These are phyloP conservation scores for Goniozus legneri DNA, from an alignment of 1,140 invertebrate genomes.

Conservation along the genomic window DNA sequence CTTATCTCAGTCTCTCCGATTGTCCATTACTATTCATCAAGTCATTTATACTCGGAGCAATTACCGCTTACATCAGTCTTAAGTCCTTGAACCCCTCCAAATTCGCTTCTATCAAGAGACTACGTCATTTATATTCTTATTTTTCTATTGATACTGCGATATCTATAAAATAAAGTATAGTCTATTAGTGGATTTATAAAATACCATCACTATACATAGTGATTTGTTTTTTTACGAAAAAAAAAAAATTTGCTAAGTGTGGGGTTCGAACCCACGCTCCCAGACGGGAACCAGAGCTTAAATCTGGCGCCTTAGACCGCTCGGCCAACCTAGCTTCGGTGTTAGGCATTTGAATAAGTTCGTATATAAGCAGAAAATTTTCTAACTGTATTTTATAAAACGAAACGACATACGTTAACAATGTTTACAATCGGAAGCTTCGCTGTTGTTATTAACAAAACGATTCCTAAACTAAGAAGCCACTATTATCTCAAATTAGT, in stretches of 20 bases:
- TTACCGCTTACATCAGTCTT: slow-evolving; percentile 29
- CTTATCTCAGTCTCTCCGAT: slow-evolving; percentile 28
- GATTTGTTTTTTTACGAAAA: slow-evolving; percentile 11
- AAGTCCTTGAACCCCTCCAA: slow-evolving; percentile 12
- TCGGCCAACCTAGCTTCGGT: slow-evolving; percentile 58
- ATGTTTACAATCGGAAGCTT: too few relatives aligned
- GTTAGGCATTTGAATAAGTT: too few relatives aligned
- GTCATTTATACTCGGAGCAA: slow-evolving; percentile 34
- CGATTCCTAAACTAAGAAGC: too few relatives aligned
- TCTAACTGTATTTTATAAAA: too few relatives aligned
- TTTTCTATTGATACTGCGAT: slow-evolving; percentile 8
- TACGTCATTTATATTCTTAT: slow-evolving; percentile 27
- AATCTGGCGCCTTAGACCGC: slow-evolving; percentile 60
- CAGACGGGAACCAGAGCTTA: slow-evolving; percentile 58
- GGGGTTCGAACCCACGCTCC: slow-evolving; percentile 61
- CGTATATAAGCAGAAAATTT: too few relatives aligned
- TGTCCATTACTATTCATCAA: slow-evolving; percentile 38
- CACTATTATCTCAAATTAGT: too few relatives aligned
- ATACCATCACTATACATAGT: too few relatives aligned
- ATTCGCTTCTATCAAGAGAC: slow-evolving; percentile 24
- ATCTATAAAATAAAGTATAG: background rate
- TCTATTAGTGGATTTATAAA: too few relatives aligned
- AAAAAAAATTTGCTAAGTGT: slow-evolving; percentile 54
- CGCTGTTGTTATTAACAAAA: too few relatives aligned
- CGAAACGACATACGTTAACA: too few relatives aligned